Conservation (phyloP, 2,113 vertebrate genomes). For the Anoplopoma fimbria region DNA sequence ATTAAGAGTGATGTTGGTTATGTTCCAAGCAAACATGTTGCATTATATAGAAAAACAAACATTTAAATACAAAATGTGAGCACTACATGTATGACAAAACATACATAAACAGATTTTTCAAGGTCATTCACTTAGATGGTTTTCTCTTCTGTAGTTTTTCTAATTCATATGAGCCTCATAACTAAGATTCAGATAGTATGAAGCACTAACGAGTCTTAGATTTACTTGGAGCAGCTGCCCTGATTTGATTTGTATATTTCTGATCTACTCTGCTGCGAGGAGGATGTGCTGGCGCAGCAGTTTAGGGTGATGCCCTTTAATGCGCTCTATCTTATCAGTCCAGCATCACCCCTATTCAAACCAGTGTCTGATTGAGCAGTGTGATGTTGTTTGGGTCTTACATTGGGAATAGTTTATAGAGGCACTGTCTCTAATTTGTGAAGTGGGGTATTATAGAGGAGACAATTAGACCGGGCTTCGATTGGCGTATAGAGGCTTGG, state of each 20-base stretch:
- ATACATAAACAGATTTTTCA: neutral
- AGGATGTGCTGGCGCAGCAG: constrained; percentile 69
- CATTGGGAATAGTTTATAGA: constrained; percentile 67
- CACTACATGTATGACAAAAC: neutral
- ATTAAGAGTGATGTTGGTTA: neutral
- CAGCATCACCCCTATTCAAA: constrained; percentile 69
- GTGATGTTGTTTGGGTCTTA: constrained; percentile 66
- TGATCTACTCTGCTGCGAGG: constrained; percentile 42
- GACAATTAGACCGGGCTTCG: constrained; percentile 79
- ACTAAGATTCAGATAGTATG: constrained; percentile 26
- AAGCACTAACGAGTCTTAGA: constrained; percentile 28
- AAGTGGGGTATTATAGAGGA: constrained; percentile 77
- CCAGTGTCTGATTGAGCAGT: constrained; percentile 62
- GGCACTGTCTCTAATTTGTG: constrained; percentile 73
- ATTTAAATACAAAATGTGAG: neutral
- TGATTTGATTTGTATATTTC: constrained; percentile 66
- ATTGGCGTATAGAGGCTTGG: constrained; percentile 69
- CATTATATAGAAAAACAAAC: neutral
- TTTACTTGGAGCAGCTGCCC: constrained; percentile 57
- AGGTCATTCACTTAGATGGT: constrained; percentile 24
- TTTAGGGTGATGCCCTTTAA: constrained; percentile 76
- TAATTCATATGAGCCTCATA: constrained; percentile 30
- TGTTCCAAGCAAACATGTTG: neutral
- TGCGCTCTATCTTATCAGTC: constrained; percentile 71
- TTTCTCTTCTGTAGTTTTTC: constrained; percentile 5